Evolutionary conservation across 2,888 invertebrate species (phyloP).

Genomic region (Exocentrus adspersus): DNA sequence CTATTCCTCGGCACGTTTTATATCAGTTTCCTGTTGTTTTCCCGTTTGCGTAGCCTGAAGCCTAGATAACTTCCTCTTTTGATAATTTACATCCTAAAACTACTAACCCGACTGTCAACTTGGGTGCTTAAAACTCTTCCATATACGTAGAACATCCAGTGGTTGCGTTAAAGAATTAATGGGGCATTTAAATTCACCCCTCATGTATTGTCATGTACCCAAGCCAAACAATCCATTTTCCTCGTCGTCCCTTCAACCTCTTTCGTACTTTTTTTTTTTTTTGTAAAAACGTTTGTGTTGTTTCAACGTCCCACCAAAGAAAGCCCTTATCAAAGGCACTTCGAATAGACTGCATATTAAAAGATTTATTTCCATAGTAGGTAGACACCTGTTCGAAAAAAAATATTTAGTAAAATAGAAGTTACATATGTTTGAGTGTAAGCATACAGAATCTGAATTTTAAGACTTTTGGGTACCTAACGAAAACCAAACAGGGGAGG

Average conservation of each 20-base stretch:
- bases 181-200: constrained; percentile 8
- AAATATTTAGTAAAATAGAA: too few relatives aligned
- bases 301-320: neutral
- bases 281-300: neutral
- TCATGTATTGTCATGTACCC: neutral
- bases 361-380: too few relatives aligned
- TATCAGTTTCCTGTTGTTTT: neutral
- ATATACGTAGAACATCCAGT: neutral
- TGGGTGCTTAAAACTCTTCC: neutral
- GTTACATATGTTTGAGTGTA: too few relatives aligned
- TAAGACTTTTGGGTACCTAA: too few relatives aligned
- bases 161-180: constrained; percentile 6
- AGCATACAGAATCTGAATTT: too few relatives aligned
- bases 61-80: neutral
- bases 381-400: too few relatives aligned
- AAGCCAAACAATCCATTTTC: neutral
- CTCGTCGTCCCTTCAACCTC: neutral
- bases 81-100: neutral
- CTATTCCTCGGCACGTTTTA: neutral
- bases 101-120: neutral
- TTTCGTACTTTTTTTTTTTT: neutral
- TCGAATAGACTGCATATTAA: too few relatives aligned
- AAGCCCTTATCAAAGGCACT: neutral
- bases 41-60: neutral
- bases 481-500: too few relatives aligned